Conservation (phyloP, 1,140 invertebrate genomes). For the Melitaea cinxia region DNA sequence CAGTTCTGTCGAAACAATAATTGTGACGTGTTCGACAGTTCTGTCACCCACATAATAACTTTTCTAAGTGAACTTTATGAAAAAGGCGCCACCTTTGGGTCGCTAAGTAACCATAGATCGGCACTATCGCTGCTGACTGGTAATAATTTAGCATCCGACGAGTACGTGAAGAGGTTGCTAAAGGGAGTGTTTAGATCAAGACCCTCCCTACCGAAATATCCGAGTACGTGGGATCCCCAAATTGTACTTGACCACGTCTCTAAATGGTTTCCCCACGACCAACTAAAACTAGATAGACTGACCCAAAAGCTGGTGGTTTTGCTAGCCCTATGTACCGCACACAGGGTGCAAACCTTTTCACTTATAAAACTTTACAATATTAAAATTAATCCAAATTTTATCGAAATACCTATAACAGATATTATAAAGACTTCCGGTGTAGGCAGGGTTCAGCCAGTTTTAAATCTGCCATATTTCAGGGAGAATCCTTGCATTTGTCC, state of each 20-base stretch:
- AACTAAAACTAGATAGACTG: neutral
- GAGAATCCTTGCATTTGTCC: neutral
- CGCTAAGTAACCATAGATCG: slow-evolving; percentile 38
- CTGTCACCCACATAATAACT: slow-evolving; percentile 15
- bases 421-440: neutral
- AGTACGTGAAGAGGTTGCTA: neutral
- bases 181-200: neutral
- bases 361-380: slow-evolving; percentile 2
- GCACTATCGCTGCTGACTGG: slow-evolving; percentile 29
- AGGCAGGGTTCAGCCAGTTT: neutral
- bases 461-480: neutral
- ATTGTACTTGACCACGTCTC: neutral
- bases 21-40: slow-evolving; percentile 18
- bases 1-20: slow-evolving; percentile 44
- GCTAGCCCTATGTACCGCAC: neutral
- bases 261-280: neutral
- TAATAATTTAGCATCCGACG: slow-evolving; percentile 6
- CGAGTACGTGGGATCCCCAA: neutral
- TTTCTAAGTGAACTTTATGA: slow-evolving; percentile 36
- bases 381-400: neutral
- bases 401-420: neutral
- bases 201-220: neutral
- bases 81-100: slow-evolving; percentile 33
- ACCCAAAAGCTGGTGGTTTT: neutral
- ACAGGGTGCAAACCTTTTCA: neutral